Evolutionary conservation across 2,888 invertebrate genomes (phyloP).

Genomic region (Watsonalla cultraria): DNA sequence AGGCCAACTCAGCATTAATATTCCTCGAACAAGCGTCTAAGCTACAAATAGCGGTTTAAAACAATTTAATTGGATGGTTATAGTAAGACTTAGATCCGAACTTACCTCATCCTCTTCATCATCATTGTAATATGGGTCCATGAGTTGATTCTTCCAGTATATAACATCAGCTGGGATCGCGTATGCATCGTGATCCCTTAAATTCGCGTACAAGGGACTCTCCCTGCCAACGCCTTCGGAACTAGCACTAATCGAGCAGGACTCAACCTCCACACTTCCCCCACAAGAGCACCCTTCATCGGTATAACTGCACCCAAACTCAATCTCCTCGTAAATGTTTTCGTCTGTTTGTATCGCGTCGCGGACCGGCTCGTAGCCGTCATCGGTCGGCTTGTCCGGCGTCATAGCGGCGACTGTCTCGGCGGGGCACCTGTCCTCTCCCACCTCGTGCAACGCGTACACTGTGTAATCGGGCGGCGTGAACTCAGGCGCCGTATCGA

Average conservation of each 20-base stretch:
- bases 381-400: conserved; percentile 65
- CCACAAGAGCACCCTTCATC: conserved; percentile 70
- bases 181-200: conserved; percentile 69
- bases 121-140: conserved; percentile 72
- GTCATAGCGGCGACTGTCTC: conserved; percentile 64
- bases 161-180: conserved; percentile 73
- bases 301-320: conserved; percentile 59
- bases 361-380: conserved; percentile 69
- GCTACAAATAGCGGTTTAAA: not conserved
- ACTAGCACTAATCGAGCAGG: conserved; percentile 67
- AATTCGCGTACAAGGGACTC: conserved; percentile 68
- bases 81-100: too few species aligned
- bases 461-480: conserved; percentile 54
- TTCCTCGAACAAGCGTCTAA: not conserved
- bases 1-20: not conserved
- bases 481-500: conserved; percentile 62
- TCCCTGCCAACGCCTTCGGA: conserved; percentile 63
- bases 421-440: conserved; percentile 39
- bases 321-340: conserved; percentile 73
- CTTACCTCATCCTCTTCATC: conserved; percentile 78
- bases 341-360: conserved; percentile 66
- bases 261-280: conserved; percentile 71
- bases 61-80: too few species aligned
- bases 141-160: conserved; percentile 72
- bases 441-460: conserved; percentile 67